Evolutionary conservation across 2,113 vertebrate genomes (phyloP).

Genomic region (Pionites leucogaster): DNA sequence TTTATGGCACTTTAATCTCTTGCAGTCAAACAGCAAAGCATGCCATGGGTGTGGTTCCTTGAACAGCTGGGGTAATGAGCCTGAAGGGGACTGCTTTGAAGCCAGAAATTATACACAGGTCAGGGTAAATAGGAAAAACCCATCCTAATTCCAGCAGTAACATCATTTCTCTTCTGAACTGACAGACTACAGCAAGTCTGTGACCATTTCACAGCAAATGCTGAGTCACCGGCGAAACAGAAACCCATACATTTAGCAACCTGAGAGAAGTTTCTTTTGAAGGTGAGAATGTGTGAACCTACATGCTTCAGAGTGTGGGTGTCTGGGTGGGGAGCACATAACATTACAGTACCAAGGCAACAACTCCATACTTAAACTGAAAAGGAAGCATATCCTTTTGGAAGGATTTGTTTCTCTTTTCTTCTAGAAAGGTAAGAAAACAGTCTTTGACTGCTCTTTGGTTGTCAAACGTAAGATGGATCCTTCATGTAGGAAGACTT

Average conservation of each 20-base stretch:
- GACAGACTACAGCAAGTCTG: not conserved
- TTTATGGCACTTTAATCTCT: not conserved
- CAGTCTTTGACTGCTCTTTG: not conserved
- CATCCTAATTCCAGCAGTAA: not conserved
- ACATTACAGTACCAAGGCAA: not conserved
- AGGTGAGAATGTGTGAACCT: not conserved
- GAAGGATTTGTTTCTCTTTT: not conserved
- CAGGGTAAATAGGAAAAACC: not conserved
- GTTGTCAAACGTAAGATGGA: not conserved
- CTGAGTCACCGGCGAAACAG: conserved; percentile 9
- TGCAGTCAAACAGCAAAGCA: not conserved
- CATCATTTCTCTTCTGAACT: not conserved
- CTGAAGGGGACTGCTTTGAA: not conserved
- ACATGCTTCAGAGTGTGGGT: not conserved
- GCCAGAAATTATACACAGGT: not conserved
- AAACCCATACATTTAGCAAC: not conserved
- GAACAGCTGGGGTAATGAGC: not conserved
- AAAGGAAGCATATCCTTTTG: not conserved
- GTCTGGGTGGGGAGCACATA: not conserved
- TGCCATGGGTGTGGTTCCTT: not conserved
- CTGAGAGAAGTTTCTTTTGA: not conserved
- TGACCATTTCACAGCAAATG: not conserved
- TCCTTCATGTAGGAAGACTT: not conserved
- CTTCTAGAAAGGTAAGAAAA: not conserved
- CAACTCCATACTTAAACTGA: not conserved